phyloP scores from a whole-genome alignment of 1,140 invertebrate genomes.

The Neuroterus valhalla region DNA sequence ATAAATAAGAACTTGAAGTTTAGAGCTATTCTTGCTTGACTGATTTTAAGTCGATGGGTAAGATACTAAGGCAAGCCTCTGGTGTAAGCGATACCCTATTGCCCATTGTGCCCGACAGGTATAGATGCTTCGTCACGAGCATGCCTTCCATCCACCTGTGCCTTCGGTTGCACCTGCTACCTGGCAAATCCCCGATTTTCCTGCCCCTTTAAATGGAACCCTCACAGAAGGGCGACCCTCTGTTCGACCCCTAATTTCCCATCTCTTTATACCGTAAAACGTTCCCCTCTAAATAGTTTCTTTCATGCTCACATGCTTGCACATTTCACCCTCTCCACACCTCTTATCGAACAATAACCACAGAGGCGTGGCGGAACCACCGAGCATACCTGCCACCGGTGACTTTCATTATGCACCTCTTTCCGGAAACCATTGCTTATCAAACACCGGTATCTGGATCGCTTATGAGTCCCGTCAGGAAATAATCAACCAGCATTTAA shows the following conservation, averaged over 20 bases:
- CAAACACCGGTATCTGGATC: conserved; percentile 4
- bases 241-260: background rate
- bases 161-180: conserved; percentile 46
- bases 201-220: conserved; percentile 8
- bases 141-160: conserved; percentile 48
- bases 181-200: conserved; percentile 14
- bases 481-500: conserved; percentile 7
- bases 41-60: background rate
- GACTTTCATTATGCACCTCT: conserved; percentile 10
- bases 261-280: too few species aligned
- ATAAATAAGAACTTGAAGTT: background rate
- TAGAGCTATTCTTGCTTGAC: background rate
- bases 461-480: conserved; percentile 21
- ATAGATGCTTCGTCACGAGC: conserved; percentile 28
- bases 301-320: conserved; percentile 16
- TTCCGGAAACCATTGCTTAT: conserved; percentile 18
- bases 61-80: background rate
- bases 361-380: conserved; percentile 14
- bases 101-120: conserved; percentile 42
- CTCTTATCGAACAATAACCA: conserved; percentile 1
- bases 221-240: background rate
- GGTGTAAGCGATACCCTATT: conserved; percentile 53
- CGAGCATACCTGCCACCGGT: background rate
- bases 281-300: conserved; percentile 10
- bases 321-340: conserved; percentile 25